A percentile compares a stretch with the other conserved stretches of the same genome.
Conservation (phyloP, 2,113 vertebrate species). For the Notothenia rossii region DNA sequence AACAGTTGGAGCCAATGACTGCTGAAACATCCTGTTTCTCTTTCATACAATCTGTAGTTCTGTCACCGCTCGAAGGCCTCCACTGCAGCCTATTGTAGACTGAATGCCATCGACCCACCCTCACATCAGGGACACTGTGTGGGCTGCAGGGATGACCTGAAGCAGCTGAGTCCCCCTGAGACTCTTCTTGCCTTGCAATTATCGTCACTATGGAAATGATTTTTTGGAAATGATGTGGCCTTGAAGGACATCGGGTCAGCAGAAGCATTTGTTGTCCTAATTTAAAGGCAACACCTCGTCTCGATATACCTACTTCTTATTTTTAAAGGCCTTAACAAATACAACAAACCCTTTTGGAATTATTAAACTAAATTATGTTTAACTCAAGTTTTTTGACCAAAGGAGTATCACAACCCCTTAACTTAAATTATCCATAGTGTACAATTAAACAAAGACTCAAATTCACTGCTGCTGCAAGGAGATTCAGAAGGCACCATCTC, state of each 20-base stretch:
- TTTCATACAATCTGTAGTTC: not conserved
- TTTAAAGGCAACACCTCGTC: not conserved
- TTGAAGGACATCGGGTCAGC: conserved; percentile 17
- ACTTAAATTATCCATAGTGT: too few relatives aligned
- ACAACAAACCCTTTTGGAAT: too few relatives aligned
- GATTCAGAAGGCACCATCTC: too few relatives aligned
- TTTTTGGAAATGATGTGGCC: not conserved
- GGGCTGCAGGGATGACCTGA: not conserved
- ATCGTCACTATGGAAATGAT: conserved; percentile 12
- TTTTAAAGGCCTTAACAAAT: not conserved
- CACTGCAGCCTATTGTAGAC: not conserved
- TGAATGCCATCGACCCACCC: not conserved
- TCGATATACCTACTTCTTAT: not conserved
- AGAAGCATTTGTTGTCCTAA: not conserved
- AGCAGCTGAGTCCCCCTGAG: conserved; percentile 23
- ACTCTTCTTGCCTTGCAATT: not conserved
- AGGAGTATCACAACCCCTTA: too few relatives aligned
- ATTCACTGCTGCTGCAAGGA: too few relatives aligned
- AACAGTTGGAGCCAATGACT: too few relatives aligned
- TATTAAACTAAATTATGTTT: too few relatives aligned
- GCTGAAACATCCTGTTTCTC: not conserved
- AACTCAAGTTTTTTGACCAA: too few relatives aligned
- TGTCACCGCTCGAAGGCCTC: not conserved
- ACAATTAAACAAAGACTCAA: too few relatives aligned
- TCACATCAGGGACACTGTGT: not conserved